These are phyloP conservation scores for Hydrocynus forskahlii DNA, from an alignment of 2,797 vertebrate genomes.

Conservation along the genomic window DNA sequence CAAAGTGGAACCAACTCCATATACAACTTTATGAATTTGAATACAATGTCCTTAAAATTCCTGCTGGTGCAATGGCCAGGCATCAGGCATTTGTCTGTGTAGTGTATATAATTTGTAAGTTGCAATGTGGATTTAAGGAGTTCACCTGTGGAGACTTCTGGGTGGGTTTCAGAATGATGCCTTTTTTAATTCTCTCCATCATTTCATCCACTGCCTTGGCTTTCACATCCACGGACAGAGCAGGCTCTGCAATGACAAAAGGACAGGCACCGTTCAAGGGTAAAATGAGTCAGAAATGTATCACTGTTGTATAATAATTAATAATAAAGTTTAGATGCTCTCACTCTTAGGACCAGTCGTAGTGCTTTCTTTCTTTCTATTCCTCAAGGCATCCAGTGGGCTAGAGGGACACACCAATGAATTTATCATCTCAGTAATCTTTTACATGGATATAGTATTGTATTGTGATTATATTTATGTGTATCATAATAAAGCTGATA, in stretches of 20 bases:
- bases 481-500: not conserved
- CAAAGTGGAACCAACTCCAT: too few species aligned
- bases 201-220: slow-evolving; percentile 83
- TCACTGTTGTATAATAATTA: not conserved
- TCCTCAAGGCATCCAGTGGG: slow-evolving; percentile 69
- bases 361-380: slow-evolving; percentile 61
- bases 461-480: not conserved
- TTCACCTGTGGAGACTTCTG: slow-evolving; percentile 65
- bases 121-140: too few species aligned
- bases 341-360: slow-evolving; percentile 59
- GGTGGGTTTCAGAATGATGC: slow-evolving; percentile 75
- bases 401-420: slow-evolving; percentile 52
- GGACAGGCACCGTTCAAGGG: not conserved
- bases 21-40: too few species aligned
- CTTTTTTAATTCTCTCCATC: slow-evolving; percentile 84
- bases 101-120: too few species aligned
- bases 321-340: slow-evolving; percentile 11
- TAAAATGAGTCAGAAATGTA: not conserved
- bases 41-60: too few species aligned
- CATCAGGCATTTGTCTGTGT: too few species aligned
- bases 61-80: too few species aligned
- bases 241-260: slow-evolving; percentile 53
- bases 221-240: slow-evolving; percentile 55
- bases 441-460: not conserved
- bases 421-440: not conserved